phyloP scores from a whole-genome alignment of 2,797 vertebrate species.

The Sebastes jordani region DNA sequence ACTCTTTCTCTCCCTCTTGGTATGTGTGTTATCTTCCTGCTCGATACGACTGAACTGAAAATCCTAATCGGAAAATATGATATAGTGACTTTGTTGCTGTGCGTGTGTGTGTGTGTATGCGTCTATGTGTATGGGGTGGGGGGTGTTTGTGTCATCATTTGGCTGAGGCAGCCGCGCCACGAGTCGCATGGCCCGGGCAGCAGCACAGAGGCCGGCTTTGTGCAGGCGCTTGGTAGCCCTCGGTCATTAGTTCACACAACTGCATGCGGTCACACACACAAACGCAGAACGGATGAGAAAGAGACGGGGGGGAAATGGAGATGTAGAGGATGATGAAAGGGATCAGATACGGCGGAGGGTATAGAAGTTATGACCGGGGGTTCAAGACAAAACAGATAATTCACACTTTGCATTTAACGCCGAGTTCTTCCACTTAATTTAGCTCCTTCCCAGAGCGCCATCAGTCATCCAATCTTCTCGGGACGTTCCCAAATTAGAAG shows the following conservation, averaged over 20 bases:
- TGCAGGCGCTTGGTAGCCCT: constrained; percentile 53
- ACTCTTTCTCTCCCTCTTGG: not conserved
- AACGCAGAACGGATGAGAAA: constrained; percentile 11
- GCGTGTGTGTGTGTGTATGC: not conserved
- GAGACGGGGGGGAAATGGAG: constrained; percentile 5
- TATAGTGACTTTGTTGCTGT: not conserved
- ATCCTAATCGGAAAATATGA: not conserved
- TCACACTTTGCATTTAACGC: constrained; percentile 47
- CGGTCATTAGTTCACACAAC: constrained; percentile 77
- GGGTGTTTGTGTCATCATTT: constrained; percentile 48
- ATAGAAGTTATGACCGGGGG: constrained; percentile 6
- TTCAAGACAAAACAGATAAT: constrained; percentile 43
- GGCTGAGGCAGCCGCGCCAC: constrained; percentile 54
- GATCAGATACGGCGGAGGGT: constrained; percentile 24
- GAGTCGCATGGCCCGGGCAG: constrained; percentile 67
- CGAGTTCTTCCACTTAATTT: constrained; percentile 55
- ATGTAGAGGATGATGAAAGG: constrained; percentile 41
- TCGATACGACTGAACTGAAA: not conserved
- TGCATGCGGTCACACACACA: constrained; percentile 40
- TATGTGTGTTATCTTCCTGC: not conserved
- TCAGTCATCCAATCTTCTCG: constrained; percentile 47
- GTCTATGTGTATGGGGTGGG: not conserved
- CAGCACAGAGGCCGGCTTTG: constrained; percentile 74
- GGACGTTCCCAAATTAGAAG: constrained; percentile 49
- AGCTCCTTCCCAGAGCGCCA: constrained; percentile 17